Percentiles rank a stretch among this genome's conserved stretches.
Conservation (phyloP, 2,888 invertebrate species). For the Lypha dubia region DNA sequence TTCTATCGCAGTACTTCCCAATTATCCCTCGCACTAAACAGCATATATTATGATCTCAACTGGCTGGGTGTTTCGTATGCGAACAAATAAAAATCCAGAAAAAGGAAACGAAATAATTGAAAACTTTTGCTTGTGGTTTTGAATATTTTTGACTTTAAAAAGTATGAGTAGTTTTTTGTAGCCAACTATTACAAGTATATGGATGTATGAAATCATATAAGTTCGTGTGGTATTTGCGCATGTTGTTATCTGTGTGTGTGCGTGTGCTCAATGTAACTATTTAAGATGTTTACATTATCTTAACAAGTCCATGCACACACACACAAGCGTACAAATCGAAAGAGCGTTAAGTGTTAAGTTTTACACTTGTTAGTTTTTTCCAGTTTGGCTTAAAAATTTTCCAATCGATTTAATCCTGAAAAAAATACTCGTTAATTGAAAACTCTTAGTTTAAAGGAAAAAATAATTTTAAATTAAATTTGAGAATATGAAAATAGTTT, state of each 20-base stretch:
- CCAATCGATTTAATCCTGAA: slow-evolving; percentile 63
- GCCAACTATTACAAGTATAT: slow-evolving; percentile 4
- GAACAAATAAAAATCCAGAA: slow-evolving; percentile 15
- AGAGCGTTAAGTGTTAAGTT: slow-evolving; percentile 66
- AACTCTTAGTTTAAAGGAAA: slow-evolving; percentile 1
- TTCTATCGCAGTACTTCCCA: not conserved
- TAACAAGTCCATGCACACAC: slow-evolving; percentile 18
- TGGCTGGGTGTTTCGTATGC: slow-evolving; percentile 17
- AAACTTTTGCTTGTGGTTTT: slow-evolving; percentile 63
- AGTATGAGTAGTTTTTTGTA: slow-evolving; percentile 9
- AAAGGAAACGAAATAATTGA: slow-evolving; percentile 18
- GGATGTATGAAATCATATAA: slow-evolving; percentile 33
- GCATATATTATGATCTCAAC: slow-evolving; percentile 26
- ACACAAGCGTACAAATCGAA: not conserved
- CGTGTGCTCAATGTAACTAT: slow-evolving; percentile 24
- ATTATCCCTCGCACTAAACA: slow-evolving; percentile 2
- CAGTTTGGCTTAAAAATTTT: slow-evolving; percentile 65
- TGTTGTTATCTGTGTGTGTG: slow-evolving; percentile 9
- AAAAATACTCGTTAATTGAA: slow-evolving; percentile 39
- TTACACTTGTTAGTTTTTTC: slow-evolving; percentile 52
- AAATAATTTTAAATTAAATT: slow-evolving; percentile 35
- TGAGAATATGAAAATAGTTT: not conserved
- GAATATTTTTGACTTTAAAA: slow-evolving; percentile 32
- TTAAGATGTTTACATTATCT: slow-evolving; percentile 55
- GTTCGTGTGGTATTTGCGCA: not conserved